Evolutionary conservation across 2,888 invertebrate species (phyloP).

Genomic region (Melanostoma mellinum): DNA sequence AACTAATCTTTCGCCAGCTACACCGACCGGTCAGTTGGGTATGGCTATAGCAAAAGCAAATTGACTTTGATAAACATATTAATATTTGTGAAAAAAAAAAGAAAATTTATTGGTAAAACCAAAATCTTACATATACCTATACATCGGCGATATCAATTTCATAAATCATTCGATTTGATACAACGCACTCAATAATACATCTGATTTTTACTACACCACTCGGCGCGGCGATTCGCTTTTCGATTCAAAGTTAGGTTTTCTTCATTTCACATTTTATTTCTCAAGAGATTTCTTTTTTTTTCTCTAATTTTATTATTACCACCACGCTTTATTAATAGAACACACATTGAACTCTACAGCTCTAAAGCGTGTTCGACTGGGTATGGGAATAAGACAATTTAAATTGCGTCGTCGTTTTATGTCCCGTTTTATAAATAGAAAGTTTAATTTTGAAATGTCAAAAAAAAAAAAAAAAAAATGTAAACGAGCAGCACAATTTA

Average conservation of each 20-base stretch:
- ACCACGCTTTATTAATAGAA: conserved; percentile 62
- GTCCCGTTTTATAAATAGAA: conserved; percentile 70
- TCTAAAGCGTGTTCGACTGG: conserved; percentile 38
- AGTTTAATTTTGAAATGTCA: conserved; percentile 67
- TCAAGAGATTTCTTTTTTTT: conserved; percentile 49
- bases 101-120: background rate
- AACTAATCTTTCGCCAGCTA: conserved; percentile 5
- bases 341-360: conserved; percentile 65
- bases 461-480: conserved; percentile 42
- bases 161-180: conserved; percentile 74
- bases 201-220: conserved; percentile 27
- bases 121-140: conserved; percentile 12
- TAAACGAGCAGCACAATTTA: conserved; percentile 41
- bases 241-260: conserved; percentile 40
- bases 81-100: conserved; percentile 3
- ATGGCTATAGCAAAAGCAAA: background rate
- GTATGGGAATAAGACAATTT: conserved; percentile 69
- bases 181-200: conserved; percentile 56
- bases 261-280: conserved; percentile 69
- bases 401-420: conserved; percentile 72
- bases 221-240: conserved; percentile 18
- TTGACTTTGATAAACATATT: conserved; percentile 27
- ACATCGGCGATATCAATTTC: conserved; percentile 52
- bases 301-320: conserved; percentile 46
- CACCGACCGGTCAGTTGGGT: too few species aligned